Conservation (phyloP, 2,797 vertebrate species). For the Amblyopsis hoosieri region DNA sequence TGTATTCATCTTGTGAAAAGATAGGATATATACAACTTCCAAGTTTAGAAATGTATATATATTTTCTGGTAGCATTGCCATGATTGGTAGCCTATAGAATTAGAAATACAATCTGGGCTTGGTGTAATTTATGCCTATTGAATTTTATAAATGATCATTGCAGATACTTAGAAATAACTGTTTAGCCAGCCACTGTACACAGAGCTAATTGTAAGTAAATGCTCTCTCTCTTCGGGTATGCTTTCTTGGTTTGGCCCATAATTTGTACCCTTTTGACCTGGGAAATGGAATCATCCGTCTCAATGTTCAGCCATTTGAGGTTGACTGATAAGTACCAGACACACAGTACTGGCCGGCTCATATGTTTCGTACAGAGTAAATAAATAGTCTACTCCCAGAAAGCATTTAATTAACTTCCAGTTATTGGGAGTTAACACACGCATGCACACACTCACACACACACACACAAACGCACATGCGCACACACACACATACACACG, state of each 20-base stretch:
- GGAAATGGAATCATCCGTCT: conserved; percentile 61
- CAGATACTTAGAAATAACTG: background rate
- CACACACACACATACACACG: background rate
- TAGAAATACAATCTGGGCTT: conserved; percentile 4
- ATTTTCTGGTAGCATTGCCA: conserved; percentile 21
- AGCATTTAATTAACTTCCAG: conserved; percentile 48
- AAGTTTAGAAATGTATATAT: conserved; percentile 9
- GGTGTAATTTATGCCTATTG: background rate
- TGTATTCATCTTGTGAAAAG: conserved; percentile 68
- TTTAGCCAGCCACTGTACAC: conserved; percentile 22
- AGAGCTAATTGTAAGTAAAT: conserved; percentile 12
- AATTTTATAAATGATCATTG: background rate
- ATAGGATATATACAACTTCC: conserved; percentile 36
- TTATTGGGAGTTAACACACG: conserved; percentile 30
- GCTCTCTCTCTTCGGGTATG: conserved; percentile 26
- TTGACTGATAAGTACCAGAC: conserved; percentile 49
- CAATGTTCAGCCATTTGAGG: conserved; percentile 49
- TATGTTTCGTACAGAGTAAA: conserved; percentile 63
- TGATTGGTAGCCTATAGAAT: conserved; percentile 6
- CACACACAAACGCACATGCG: background rate
- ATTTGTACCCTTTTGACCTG: conserved; percentile 61
- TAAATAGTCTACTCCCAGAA: conserved; percentile 50
- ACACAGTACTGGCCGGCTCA: conserved; percentile 21
- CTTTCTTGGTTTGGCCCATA: conserved; percentile 49
- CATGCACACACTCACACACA: conserved; percentile 11